Base-by-base conservation (phyloP, 2,797 vertebrate species). In the Squalus acanthias region DNA sequence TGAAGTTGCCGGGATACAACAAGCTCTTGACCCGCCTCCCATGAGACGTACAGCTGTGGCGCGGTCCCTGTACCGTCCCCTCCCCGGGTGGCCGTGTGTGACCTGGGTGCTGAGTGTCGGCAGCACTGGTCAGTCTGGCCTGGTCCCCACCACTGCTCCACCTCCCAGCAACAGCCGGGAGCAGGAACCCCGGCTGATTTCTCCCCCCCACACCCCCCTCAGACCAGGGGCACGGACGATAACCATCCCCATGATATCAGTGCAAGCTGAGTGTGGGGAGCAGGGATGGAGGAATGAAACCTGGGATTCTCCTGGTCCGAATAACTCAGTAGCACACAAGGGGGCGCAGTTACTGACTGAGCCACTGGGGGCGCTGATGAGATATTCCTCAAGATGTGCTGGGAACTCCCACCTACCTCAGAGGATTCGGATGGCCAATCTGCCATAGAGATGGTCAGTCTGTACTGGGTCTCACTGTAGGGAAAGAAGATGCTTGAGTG, bases 361-460 rank as follows among this genome's bases (percentile, higher is more conserved):
- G 15, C 29, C 69, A 57, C 26, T 74, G 94, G 39, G 70, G 26
- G 15, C 17, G 65, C 65, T 24, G 7, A 24, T 10, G 8, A 46
- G 50, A 69, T 72, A 74, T 29, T 74, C 39, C 39, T 39, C 39
- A 39, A 39, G 39, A 39, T 39, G 39, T 39, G 39, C 6, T 65
- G 17, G 2, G 72, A 39, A 39, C 39, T 39, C 39, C 39, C 39
- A 33, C 26, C 29, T 76, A 98, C 98, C 98, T 98, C 98, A 0
- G 98, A 98, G 39, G 98, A 97, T 65, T 98, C 98, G 0, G 98
- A 98, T 0, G 98, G 98, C 98, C 98, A 98, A 96, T 98, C 98
- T 0, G 98, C 98, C 98, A 98, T 98, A 96, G 98, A 98, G 96
- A 98, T 98, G 96, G 98, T 98, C 98, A 98, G 98, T 96, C 98